Conservation (phyloP, 2,888 invertebrate genomes). For the Caenorhabditis angaria region DNA sequence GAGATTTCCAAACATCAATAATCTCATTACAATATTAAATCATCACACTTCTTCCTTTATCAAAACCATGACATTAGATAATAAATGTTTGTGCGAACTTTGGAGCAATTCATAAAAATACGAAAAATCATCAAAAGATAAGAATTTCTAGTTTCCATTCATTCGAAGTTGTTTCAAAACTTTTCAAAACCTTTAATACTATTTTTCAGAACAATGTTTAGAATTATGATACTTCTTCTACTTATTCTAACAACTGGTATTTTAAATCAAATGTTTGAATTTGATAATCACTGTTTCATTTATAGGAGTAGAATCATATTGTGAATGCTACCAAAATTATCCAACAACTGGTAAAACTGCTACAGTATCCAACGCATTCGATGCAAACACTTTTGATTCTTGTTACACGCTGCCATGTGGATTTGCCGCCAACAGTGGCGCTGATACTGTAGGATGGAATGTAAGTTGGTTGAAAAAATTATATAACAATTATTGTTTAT, state of each 20-base stretch:
- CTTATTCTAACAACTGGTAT: conserved; percentile 17
- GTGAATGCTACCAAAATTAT: conserved; percentile 14
- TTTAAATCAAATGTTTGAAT: not conserved
- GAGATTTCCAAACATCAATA: not conserved
- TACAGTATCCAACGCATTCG: conserved; percentile 14
- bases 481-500: not conserved
- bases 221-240: conserved; percentile 10
- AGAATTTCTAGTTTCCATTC: conserved; percentile 22
- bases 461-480: conserved; percentile 9
- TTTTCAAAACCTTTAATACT: conserved; percentile 2
- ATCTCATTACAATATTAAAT: not conserved
- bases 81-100: conserved; percentile 24
- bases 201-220: conserved; percentile 26
- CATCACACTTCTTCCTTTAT: not conserved
- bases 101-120: conserved; percentile 17
- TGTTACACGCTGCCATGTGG: conserved; percentile 17
- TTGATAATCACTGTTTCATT: not conserved
- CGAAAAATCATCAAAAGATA: conserved; percentile 19
- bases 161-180: not conserved
- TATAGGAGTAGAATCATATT: conserved; percentile 12
- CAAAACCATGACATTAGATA: not conserved
- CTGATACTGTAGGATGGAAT: conserved; percentile 17
- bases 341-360: conserved; percentile 5
- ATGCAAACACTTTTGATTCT: conserved; percentile 7
- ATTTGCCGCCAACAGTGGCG: conserved; percentile 28